phyloP scores from a whole-genome alignment of 2,113 vertebrate genomes.

The Seriola aureovittata region DNA sequence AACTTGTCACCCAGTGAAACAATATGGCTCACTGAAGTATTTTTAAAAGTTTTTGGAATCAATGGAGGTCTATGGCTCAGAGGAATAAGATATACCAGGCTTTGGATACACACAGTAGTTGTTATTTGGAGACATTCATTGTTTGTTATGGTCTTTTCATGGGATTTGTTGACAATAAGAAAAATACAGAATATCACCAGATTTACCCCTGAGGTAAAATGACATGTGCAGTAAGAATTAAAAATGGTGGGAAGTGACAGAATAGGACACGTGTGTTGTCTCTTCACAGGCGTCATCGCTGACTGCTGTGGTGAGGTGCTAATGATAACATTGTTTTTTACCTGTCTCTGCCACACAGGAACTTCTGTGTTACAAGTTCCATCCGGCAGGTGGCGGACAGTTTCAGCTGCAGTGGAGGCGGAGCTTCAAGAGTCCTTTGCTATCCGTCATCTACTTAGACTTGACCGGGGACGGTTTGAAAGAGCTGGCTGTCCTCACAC shows the following conservation, averaged over 20 bases:
- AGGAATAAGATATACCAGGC: no score
- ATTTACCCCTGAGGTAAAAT: background rate
- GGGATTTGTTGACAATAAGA: background rate
- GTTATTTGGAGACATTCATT: no score
- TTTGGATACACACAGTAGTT: no score
- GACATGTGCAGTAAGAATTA: background rate
- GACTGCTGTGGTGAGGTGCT: background rate
- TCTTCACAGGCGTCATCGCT: background rate
- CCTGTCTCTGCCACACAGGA: constrained; percentile 81
- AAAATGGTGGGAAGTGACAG: background rate
- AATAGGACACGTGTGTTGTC: background rate
- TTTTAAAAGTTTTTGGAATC: no score
- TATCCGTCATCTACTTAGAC: constrained; percentile 90
- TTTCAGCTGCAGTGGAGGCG: constrained; percentile 89
- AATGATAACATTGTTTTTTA: background rate
- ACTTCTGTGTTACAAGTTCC: constrained; percentile 91
- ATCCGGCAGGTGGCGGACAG: constrained; percentile 42
- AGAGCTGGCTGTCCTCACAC: constrained; percentile 90
- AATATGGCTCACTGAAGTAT: no score
- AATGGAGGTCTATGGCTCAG: no score
- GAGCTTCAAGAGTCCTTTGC: constrained; percentile 90
- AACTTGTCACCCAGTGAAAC: no score
- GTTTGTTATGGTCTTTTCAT: no score
- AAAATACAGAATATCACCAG: background rate
- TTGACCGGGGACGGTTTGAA: constrained; percentile 89